phyloP scores from a whole-genome alignment of 2,113 vertebrate genomes.

The Tragelaphus strepsiceros region DNA sequence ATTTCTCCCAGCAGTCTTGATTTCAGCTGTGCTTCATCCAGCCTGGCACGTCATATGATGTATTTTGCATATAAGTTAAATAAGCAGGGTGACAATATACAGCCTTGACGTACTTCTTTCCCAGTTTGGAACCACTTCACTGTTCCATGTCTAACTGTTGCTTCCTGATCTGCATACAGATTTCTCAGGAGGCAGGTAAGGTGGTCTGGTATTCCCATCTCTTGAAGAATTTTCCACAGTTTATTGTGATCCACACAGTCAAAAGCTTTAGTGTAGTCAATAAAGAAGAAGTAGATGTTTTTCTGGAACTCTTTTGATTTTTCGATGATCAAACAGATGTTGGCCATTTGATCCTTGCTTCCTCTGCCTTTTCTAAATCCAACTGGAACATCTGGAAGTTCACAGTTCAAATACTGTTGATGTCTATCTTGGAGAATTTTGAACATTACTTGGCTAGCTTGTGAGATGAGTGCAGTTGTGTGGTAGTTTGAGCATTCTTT shows the following conservation, averaged over 20 bases:
- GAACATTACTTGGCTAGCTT: background rate
- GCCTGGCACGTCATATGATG: background rate
- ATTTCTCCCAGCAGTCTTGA: background rate
- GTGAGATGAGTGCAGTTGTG: background rate
- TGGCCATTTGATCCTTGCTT: background rate
- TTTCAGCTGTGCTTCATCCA: background rate
- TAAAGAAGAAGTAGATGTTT: background rate
- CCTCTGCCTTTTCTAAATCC: background rate
- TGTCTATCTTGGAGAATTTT: background rate
- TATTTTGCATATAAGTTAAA: background rate
- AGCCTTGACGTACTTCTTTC: background rate
- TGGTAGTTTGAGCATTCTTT: background rate
- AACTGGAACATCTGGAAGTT: background rate
- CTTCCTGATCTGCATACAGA: background rate
- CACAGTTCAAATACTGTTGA: background rate
- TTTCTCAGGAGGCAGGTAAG: background rate
- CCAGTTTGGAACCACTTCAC: background rate
- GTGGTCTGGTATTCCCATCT: background rate
- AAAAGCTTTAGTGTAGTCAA: background rate
- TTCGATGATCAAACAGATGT: background rate
- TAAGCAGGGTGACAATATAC: background rate
- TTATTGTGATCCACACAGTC: background rate
- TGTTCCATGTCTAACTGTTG: background rate
- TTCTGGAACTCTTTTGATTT: background rate
- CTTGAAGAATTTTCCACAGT: no score